These are phyloP conservation scores for Harpalus rubripes DNA, from an alignment of 2,888 invertebrate species.

Conservation along the genomic window DNA sequence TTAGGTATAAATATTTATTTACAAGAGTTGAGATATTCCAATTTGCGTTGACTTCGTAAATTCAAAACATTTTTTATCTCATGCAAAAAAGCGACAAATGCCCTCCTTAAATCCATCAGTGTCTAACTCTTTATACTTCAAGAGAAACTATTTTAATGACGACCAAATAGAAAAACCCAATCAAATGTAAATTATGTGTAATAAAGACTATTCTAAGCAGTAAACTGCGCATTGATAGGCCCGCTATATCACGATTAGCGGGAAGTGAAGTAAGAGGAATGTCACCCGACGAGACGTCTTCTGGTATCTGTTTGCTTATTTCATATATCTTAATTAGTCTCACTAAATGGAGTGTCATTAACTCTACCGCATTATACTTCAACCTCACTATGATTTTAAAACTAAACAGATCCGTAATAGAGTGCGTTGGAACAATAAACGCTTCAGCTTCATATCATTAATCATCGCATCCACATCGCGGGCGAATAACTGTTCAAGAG, in stretches of 20 bases:
- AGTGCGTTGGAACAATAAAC: constrained; percentile 30
- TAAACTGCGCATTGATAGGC: neutral
- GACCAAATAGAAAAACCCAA: neutral
- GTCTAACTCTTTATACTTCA: neutral
- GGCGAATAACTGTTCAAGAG: neutral
- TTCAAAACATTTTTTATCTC: no score
- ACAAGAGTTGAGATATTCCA: no score
- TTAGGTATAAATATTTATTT: no score
- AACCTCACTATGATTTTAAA: constrained; percentile 54
- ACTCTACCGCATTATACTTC: constrained; percentile 42
- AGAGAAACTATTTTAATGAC: neutral
- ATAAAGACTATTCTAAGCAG: neutral
- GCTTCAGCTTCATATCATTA: constrained; percentile 12
- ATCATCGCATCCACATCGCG: constrained; percentile 15
- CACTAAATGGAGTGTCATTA: constrained; percentile 62
- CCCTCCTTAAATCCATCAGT: neutral
- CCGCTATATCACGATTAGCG: constrained; percentile 35
- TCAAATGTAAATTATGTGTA: neutral
- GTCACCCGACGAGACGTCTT: constrained; percentile 43
- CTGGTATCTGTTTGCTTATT: constrained; percentile 61
- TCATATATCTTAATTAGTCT: constrained; percentile 64
- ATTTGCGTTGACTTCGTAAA: no score
- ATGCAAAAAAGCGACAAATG: no score
- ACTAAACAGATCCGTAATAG: constrained; percentile 50
- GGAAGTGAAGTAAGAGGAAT: constrained; percentile 26